Percentiles rank a stretch among this genome's conserved stretches.
Evolutionary conservation across 2,888 invertebrate species (phyloP).

Genomic region (Hofmannophila pseudospretella): DNA sequence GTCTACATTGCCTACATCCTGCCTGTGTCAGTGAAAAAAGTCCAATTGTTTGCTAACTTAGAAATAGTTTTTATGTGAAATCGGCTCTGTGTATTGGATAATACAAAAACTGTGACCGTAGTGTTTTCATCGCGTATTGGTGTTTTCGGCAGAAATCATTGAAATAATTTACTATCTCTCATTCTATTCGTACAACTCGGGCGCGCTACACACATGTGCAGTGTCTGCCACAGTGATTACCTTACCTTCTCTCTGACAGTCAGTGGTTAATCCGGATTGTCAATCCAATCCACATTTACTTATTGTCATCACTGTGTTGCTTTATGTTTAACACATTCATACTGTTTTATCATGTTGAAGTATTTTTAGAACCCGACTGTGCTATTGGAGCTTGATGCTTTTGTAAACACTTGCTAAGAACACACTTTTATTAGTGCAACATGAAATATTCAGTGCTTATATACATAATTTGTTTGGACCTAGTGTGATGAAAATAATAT

Average conservation of each 20-base stretch:
- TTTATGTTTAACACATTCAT: conserved; percentile 62
- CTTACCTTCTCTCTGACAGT: too few relatives aligned
- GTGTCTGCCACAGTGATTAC: too few relatives aligned
- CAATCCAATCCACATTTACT: conserved; percentile 46
- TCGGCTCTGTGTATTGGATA: too few relatives aligned
- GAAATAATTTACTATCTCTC: conserved; percentile 7
- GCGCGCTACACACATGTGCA: conserved; percentile 24
- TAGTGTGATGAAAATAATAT: conserved; percentile 40
- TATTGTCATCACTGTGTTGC: conserved; percentile 63
- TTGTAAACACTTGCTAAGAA: conserved; percentile 49
- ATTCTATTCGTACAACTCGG: conserved; percentile 8
- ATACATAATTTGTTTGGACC: conserved; percentile 9
- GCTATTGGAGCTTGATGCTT: conserved; percentile 59
- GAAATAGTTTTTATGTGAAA: too few relatives aligned
- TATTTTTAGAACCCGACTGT: conserved; percentile 70
- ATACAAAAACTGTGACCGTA: background rate
- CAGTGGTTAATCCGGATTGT: conserved; percentile 58
- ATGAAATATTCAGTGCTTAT: conserved; percentile 18
- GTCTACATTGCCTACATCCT: too few relatives aligned
- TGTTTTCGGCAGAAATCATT: conserved; percentile 8
- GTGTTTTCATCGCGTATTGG: conserved; percentile 1
- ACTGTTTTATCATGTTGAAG: conserved; percentile 67
- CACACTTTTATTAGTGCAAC: conserved; percentile 24
- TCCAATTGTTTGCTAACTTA: too few relatives aligned
- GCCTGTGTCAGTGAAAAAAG: too few relatives aligned